These are phyloP conservation scores for Sesamia inferens DNA, from an alignment of 2,888 invertebrate genomes.

Conservation along the genomic window DNA sequence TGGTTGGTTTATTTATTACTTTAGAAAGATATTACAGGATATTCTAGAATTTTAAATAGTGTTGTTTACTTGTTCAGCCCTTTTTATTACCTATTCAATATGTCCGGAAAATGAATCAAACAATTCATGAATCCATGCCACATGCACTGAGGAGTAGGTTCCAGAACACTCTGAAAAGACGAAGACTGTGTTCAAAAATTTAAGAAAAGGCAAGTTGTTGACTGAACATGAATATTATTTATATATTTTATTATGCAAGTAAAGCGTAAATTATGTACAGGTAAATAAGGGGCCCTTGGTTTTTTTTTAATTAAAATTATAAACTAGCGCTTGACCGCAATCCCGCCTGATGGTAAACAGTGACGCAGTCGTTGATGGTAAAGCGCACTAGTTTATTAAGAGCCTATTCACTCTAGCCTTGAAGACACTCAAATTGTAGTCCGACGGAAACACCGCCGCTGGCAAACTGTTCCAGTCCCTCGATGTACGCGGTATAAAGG, in stretches of 20 bases:
- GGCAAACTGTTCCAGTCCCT: no score
- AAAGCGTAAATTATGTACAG: neutral
- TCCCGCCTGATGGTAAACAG: no score
- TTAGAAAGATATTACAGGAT: slow-evolving; percentile 11
- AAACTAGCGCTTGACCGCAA: no score
- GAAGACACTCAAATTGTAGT: no score
- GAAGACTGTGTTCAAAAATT: neutral
- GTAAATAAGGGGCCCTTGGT: neutral
- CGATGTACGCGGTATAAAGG: no score
- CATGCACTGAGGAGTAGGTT: neutral
- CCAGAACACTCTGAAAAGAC: neutral
- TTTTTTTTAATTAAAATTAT: no score
- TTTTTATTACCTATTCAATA: neutral
- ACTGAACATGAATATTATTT: neutral
- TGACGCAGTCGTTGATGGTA: no score
- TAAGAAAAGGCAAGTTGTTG: no score
- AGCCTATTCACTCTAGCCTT: no score
- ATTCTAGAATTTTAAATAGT: slow-evolving; percentile 17
- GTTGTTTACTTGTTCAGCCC: neutral
- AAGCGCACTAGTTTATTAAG: no score
- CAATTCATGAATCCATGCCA: neutral
- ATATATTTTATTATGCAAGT: neutral
- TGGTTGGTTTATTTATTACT: slow-evolving; percentile 43
- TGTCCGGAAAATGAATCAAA: neutral
- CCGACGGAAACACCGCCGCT: no score